Conservation (phyloP, 2,113 vertebrate species). For the Tragulus kanchil region DNA sequence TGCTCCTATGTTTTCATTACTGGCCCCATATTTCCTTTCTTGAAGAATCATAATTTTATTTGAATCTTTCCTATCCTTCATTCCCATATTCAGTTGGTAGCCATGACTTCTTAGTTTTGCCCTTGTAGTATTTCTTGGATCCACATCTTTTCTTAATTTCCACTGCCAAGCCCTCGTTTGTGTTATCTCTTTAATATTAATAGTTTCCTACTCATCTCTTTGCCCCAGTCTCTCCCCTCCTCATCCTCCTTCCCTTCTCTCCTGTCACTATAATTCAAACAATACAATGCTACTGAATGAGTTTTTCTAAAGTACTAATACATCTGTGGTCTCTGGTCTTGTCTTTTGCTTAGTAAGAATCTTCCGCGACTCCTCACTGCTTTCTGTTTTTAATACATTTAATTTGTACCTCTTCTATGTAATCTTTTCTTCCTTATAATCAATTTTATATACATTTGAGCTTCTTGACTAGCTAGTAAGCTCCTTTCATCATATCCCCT, state of each 20-base stretch:
- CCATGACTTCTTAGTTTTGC: background rate
- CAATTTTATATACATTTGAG: background rate
- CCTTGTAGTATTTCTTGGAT: background rate
- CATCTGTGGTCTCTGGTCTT: background rate
- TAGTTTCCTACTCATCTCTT: background rate
- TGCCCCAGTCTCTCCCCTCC: background rate
- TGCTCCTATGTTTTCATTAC: background rate
- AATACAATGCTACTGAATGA: background rate
- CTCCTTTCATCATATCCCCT: background rate
- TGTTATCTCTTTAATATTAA: background rate
- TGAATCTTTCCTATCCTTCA: background rate
- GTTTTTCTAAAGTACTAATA: background rate
- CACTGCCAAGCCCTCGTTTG: background rate
- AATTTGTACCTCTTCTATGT: background rate
- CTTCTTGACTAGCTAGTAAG: background rate
- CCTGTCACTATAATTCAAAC: background rate
- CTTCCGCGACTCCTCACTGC: background rate
- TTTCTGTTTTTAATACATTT: slow-evolving; percentile 47
- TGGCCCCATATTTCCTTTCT: background rate
- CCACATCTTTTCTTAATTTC: background rate
- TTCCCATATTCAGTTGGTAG: background rate
- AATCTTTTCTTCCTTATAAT: background rate
- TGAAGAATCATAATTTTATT: background rate
- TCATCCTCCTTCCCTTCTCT: background rate
- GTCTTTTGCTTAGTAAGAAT: background rate